Evolutionary conservation across 2,113 vertebrate genomes (phyloP).

Genomic region (Manacus vitellinus): DNA sequence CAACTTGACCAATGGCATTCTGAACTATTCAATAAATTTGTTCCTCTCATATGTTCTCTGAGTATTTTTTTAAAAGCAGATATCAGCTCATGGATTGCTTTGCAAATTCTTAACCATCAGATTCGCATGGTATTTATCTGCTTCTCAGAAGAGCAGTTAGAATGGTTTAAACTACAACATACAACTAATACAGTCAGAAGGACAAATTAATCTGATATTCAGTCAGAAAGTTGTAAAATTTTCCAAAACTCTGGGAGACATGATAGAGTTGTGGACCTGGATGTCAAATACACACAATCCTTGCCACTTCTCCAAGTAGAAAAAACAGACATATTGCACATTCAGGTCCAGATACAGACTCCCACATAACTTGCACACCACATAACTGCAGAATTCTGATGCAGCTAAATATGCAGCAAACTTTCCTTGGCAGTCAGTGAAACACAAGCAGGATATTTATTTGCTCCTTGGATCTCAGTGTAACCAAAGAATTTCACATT

Average conservation of each 20-base stretch:
- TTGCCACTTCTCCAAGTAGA: neutral
- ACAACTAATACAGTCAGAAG: neutral
- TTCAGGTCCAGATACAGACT: neutral
- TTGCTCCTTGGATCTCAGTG: neutral
- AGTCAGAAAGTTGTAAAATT: neutral
- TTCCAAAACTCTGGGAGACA: neutral
- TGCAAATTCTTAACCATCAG: neutral
- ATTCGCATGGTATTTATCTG: neutral
- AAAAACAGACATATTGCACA: neutral
- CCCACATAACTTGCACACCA: neutral
- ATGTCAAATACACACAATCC: neutral
- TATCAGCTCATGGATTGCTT: too few relatives aligned
- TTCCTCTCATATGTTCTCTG: neutral
- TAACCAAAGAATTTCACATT: neutral
- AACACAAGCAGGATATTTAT: fast-evolving
- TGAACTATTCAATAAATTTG: neutral
- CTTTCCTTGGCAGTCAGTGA: neutral
- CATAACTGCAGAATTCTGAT: neutral
- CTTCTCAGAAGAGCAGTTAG: neutral
- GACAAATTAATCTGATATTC: neutral
- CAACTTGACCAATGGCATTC: neutral
- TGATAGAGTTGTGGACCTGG: neutral
- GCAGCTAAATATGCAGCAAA: neutral
- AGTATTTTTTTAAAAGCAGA: neutral
- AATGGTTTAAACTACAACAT: neutral